Evolutionary conservation across 2,797 vertebrate species (phyloP), one percentile per base, ranked within the genome.

Genomic region (Schizothorax lantsangensis): DNA sequence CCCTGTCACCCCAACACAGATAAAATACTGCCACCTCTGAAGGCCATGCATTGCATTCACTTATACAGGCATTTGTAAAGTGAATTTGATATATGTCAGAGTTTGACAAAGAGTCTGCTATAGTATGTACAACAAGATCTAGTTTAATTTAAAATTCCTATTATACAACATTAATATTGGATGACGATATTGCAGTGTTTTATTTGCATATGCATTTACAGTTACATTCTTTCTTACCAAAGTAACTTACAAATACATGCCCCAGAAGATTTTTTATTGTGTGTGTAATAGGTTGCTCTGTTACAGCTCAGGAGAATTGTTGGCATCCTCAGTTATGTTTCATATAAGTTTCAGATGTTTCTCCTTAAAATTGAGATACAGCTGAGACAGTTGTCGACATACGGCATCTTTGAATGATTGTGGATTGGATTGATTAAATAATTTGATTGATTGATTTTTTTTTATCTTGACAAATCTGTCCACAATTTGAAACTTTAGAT

Each of bases 1-100:
- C 83, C 81, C 90, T 89, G 87, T 90, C 91, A 89, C 74, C 85
- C 81, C 84, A 38, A 87, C 82, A 49, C 86, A 83, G 88, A 89
- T 88, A 86, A 89, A 89, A 91, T 80, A 88, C 78, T 86, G 86
- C 85, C 84, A 78, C 73, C 69, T 86, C 88, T 91, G 87, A 91
- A 90, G 90, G 91, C 87, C 85, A 54, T 52, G 84, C 79, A 33
- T 81, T 83, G 84, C 79, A 66, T 85, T 89, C 79, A 57, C 84
- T 88, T 85, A 68, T 30, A 83, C 38, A 86, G 26, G 43, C 64
- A 62, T 79, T 66, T 87, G 71, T 84, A 82, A 79, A 69, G 80
- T 83, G 23, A 6, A 84, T 79, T 84, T 75, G 72, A 78, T 47
- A 23, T 17, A 30, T 81, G 85, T 75, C 47, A 79, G 66, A 52